Conservation (phyloP, 2,888 invertebrate genomes). For the Megaustenia siamemsis region DNA sequence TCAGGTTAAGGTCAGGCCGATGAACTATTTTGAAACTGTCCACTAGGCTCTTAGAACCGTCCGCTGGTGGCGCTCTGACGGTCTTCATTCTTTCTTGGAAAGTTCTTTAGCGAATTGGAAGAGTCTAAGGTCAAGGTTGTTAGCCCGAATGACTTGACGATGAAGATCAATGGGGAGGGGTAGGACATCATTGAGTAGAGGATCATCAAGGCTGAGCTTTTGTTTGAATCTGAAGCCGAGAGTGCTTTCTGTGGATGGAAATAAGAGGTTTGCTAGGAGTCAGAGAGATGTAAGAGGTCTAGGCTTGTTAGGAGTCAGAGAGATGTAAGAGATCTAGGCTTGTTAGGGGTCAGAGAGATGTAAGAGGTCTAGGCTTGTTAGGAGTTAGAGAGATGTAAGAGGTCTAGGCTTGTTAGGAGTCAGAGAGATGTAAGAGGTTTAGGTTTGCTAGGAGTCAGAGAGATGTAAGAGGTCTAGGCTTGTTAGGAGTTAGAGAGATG, state of each 20-base stretch:
- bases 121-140: conserved; percentile 10
- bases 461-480: too few species aligned
- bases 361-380: too few species aligned
- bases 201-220: background rate
- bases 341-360: too few species aligned
- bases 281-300: too few species aligned
- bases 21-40: background rate
- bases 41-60: background rate
- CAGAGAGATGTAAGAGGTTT: too few species aligned
- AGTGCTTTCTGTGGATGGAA: conserved; percentile 4
- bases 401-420: too few species aligned
- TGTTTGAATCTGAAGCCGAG: conserved; percentile 15
- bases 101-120: conserved; percentile 19
- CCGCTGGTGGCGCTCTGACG: background rate
- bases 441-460: too few species aligned
- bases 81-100: conserved; percentile 16
- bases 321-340: too few species aligned
- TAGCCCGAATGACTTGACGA: background rate
- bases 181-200: background rate
- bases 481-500: too few species aligned
- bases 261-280: too few species aligned
- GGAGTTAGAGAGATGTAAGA: too few species aligned
- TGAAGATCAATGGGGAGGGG: background rate
- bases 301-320: too few species aligned
- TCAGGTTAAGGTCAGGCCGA: background rate